phyloP scores from a whole-genome alignment of 2,797 vertebrate species.

The Aeoliscus strigatus region DNA sequence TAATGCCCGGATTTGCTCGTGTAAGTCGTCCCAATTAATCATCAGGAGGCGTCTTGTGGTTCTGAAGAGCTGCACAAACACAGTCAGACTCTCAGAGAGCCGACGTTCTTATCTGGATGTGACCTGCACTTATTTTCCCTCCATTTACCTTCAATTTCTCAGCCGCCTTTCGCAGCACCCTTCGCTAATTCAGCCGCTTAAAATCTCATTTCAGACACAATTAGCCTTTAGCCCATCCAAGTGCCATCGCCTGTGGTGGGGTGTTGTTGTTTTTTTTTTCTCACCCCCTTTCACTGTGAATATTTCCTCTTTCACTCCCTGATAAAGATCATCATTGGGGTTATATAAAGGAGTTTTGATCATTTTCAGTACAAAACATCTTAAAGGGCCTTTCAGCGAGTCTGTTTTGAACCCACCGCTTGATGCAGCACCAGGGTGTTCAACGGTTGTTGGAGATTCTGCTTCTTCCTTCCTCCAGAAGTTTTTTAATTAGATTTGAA shows the following conservation, averaged over 20 bases:
- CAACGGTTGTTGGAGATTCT: constrained; percentile 35
- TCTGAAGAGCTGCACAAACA: constrained; percentile 41
- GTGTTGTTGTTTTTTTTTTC: constrained; percentile 11
- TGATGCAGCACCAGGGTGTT: constrained; percentile 54
- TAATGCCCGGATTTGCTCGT: constrained; percentile 43
- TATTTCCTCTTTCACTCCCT: constrained; percentile 47
- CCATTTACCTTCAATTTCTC: constrained; percentile 40
- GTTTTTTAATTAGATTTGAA: constrained; percentile 62
- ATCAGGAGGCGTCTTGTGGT: constrained; percentile 32
- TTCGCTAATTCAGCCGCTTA: constrained; percentile 72
- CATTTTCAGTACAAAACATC: constrained; percentile 66
- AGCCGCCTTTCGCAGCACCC: constrained; percentile 37
- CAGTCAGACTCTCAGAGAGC: constrained; percentile 26
- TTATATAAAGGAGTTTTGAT: constrained; percentile 62
- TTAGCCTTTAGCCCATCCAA: constrained; percentile 75
- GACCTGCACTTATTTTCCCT: constrained; percentile 48
- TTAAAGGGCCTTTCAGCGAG: constrained; percentile 54
- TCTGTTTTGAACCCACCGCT: constrained; percentile 47
- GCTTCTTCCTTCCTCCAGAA: constrained; percentile 44
- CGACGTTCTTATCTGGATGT: constrained; percentile 46
- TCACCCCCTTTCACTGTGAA: constrained; percentile 39
- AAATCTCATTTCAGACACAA: constrained; percentile 77
- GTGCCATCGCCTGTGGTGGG: constrained; percentile 33
- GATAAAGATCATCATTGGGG: constrained; percentile 65
- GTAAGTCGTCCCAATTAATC: constrained; percentile 54